Evolutionary conservation across 2,113 vertebrate genomes (phyloP), one percentile per base, ranked within the genome.

Genomic region (Brachyhypopomus occidentalis): DNA sequence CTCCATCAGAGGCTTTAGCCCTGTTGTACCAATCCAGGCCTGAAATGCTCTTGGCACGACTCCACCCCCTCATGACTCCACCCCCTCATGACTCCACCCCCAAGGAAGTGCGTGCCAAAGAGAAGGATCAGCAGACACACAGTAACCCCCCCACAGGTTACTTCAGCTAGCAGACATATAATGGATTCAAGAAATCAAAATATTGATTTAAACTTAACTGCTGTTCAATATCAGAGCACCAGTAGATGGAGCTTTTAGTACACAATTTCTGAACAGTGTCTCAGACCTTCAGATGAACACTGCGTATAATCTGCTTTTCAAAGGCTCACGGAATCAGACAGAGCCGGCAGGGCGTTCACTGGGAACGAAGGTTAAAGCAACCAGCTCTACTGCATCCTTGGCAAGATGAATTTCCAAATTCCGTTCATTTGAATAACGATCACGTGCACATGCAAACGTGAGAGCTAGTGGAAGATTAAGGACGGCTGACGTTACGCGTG

Each of bases 361-460:
- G 36, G 74, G 56, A 77, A 58, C 36, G 45, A 19, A 69, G 69
- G 59, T 9, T 23, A 58, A 72, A 67, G 25, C 69, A 76, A 27
- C 23, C 36, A 62, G 38, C 56, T 81, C 55, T 30, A 41, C 72
- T 71, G 8, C 27, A 71, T 63, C 41, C 25, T 82, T 74, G 71
- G 80, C 75, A 89, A 90, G 88, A 84, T 34, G 63, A 22, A 83
- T 75, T 73, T 77, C 71, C 77, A 84, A 58, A 80, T 83, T 72
- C 69, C 52, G 60, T 74, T 36, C 63, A 59, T 59, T 74, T 80
- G 83, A 85, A 78, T 87, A 87, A 90, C 87, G 74, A 86, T 83
- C 80, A 73, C 87, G 86, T 86, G 82, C 58, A 72, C 84, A 72
- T 66, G 45, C 55, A 63, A 63, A 82, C 55, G 36, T 23, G 79